Base-by-base conservation (phyloP, 2,113 vertebrate species). In the Anhinga rufa region DNA sequence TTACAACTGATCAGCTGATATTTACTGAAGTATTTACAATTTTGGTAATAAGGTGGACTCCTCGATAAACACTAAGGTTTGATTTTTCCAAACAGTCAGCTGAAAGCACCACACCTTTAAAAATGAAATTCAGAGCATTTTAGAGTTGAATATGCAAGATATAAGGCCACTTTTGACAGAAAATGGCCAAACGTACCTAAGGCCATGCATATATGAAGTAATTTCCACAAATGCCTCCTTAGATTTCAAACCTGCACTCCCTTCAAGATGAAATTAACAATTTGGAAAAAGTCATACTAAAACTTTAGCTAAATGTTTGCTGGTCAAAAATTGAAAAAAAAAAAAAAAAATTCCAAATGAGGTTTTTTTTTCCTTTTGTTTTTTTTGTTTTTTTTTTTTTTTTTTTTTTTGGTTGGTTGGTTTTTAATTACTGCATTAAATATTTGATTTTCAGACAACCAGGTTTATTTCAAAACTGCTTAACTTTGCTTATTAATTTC, bases 151-250 rank as follows among this genome's bases (percentile, higher is more conserved):
- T 70, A 51, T 24, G 20, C n/a, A 78, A 75, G 17, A 49, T 7
- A 44, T 1, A 20, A 88, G 6, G n/a, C 26, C 25, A 32, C 7
- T 74, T 61, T 57, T 51, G 28, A 85, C 22, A 82, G 44, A 91
- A 87, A 74, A 49, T 1, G 1, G 28, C 26, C 55, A 80, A 48
- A 58, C 0, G 0, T 32, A 74, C 29, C 36, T 52, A 54, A 4
- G 22, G n/a, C 22, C 29, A 49, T 17, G 8, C 8, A 64, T 28
- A 48, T 7, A 2, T 58, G 15, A 38, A 54, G 16, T 54, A 76
- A 71, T 48, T 88, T 82, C 38, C 52, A 68, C 21, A 79, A 77
- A 78, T 19, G 4, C 6, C 46, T 88, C 61, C 21, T 76, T 66
- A 48, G 26, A 76, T 85, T 68, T 90, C 55, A 92, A 87, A 82